Conservation (phyloP, 2,113 vertebrate species). For the Sander lucioperca region DNA sequence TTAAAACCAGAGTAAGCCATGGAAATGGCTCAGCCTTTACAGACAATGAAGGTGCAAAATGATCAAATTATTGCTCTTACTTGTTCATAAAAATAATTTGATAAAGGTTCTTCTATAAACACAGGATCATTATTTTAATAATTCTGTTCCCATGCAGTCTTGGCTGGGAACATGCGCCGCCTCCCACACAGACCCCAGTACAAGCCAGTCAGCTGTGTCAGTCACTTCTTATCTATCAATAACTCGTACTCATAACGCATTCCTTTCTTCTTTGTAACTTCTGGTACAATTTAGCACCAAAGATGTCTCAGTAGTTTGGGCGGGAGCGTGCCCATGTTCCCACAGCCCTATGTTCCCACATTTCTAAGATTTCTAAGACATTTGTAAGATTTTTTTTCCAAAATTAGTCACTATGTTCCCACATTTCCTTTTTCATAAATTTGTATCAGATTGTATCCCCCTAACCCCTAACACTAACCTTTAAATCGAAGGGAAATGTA, state of each 20-base stretch:
- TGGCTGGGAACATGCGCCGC: slow-evolving; percentile 11
- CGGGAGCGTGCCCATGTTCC: too few species aligned
- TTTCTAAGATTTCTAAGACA: too few species aligned
- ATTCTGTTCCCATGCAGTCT: slow-evolving; percentile 15
- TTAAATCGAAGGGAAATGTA: too few species aligned
- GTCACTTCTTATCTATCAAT: slow-evolving; percentile 36
- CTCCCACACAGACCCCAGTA: slow-evolving; percentile 25
- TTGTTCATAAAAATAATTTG: slow-evolving; percentile 5
- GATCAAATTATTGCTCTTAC: slow-evolving; percentile 15
- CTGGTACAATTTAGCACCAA: background rate
- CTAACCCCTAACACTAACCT: too few species aligned
- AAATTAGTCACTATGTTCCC: too few species aligned
- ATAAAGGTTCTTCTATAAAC: background rate
- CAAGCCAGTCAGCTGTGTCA: slow-evolving; percentile 39
- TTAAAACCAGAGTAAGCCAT: background rate
- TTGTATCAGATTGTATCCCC: too few species aligned
- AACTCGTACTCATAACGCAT: background rate
- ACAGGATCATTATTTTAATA: slow-evolving; percentile 21
- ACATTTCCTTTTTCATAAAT: too few species aligned
- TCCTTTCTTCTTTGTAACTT: background rate
- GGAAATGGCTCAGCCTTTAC: background rate
- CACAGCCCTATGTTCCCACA: too few species aligned
- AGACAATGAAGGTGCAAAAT: slow-evolving; percentile 6
- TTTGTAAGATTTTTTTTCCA: too few species aligned
- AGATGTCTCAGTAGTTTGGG: fast-evolving